Conservation (phyloP, 2,797 vertebrate species). For the Phoeniculus purpureus region DNA sequence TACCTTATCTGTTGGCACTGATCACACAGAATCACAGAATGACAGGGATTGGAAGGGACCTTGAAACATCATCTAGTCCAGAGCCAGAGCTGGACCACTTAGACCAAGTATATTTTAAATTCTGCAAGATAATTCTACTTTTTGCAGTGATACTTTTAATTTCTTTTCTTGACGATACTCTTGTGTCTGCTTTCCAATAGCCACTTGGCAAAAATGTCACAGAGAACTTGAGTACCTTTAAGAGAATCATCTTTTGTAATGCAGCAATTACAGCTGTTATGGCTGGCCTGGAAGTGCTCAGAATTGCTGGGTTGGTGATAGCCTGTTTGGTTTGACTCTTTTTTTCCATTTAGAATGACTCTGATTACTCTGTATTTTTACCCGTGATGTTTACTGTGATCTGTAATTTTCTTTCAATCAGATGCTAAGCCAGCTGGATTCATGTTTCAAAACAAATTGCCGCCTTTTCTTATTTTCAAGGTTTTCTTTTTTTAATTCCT, state of each 20-base stretch:
- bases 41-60: no score
- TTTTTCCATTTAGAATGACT: slow-evolving; percentile 15
- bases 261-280: slow-evolving; percentile 76
- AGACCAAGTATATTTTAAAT: neutral
- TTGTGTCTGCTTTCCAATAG: slow-evolving; percentile 71
- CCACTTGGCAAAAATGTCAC: slow-evolving; percentile 60
- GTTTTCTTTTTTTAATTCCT: neutral
- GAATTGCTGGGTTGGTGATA: slow-evolving; percentile 45
- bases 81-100: no score
- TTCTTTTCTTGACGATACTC: neutral
- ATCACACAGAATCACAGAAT: neutral
- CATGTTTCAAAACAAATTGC: slow-evolving; percentile 47
- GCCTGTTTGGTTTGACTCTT: slow-evolving; percentile 38
- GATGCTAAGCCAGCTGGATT: slow-evolving; percentile 56
- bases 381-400: slow-evolving; percentile 72
- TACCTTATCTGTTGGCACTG: neutral
- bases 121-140: neutral
- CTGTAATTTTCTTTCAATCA: slow-evolving; percentile 78
- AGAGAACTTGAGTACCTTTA: slow-evolving; percentile 17
- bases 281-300: slow-evolving; percentile 47
- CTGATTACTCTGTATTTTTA: slow-evolving; percentile 77
- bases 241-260: slow-evolving; percentile 50
- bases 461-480: slow-evolving; percentile 37
- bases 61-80: no score
- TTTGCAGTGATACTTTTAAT: neutral